A percentile compares a stretch with the other conserved stretches of the same genome.
These are phyloP conservation scores for Tenualosa thibaudeaui DNA, from an alignment of 2,797 vertebrate species.

Conservation along the genomic window DNA sequence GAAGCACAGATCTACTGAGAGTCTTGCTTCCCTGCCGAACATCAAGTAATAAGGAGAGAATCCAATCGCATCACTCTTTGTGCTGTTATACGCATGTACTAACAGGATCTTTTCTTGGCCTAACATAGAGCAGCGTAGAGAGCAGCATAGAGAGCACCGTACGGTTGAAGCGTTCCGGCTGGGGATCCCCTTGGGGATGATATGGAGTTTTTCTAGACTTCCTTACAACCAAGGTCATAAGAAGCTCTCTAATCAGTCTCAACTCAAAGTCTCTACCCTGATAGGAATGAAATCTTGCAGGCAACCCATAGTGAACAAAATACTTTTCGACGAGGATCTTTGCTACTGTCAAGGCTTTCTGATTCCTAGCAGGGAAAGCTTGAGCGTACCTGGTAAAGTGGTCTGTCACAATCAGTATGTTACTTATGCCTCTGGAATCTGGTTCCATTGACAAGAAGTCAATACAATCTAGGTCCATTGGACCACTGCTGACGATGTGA, in stretches of 20 bases:
- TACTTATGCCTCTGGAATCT: background rate
- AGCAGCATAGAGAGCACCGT: background rate
- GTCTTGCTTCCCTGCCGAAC: too few relatives aligned
- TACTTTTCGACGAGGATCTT: too few relatives aligned
- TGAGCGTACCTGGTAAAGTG: background rate
- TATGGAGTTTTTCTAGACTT: background rate
- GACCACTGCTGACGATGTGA: background rate
- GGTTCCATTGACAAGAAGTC: conserved; percentile 4
- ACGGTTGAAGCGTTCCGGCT: too few relatives aligned
- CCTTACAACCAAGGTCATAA: background rate
- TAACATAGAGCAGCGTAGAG: background rate
- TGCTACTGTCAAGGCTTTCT: background rate
- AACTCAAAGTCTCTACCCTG: background rate
- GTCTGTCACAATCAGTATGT: background rate
- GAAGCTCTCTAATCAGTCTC: background rate
- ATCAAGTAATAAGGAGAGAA: too few relatives aligned
- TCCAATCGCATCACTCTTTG: too few relatives aligned
- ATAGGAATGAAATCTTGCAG: background rate
- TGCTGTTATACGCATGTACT: too few relatives aligned
- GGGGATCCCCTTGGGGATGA: too few relatives aligned
- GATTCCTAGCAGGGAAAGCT: background rate
- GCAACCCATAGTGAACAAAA: background rate
- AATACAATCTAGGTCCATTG: background rate
- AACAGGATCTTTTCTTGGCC: background rate
- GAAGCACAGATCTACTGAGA: too few relatives aligned